A percentile compares a stretch with the other conserved stretches of the same genome.
Evolutionary conservation across 2,888 invertebrate genomes (phyloP).

Genomic region (Trissoscelio sp.): DNA sequence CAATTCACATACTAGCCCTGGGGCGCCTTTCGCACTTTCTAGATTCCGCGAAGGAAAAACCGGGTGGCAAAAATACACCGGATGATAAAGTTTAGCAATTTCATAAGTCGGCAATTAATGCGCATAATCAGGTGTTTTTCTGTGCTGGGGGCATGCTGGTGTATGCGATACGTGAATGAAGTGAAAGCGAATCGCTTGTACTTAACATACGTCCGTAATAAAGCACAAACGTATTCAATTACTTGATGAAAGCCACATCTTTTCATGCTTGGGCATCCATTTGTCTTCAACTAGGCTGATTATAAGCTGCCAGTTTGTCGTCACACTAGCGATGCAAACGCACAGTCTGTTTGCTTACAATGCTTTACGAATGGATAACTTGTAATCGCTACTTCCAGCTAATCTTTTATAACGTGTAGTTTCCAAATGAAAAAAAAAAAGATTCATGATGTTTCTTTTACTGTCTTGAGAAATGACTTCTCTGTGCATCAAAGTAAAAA

Average conservation of each 20-base stretch:
- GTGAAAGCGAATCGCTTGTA: slow-evolving; percentile 53
- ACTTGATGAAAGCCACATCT: slow-evolving; percentile 53
- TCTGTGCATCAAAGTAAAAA: no score
- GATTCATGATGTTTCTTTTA: no score
- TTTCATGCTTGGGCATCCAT: slow-evolving; percentile 54
- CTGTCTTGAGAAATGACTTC: no score
- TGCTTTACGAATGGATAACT: slow-evolving; percentile 19
- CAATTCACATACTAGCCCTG: background rate
- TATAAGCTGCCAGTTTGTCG: slow-evolving; percentile 45
- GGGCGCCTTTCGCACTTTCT: slow-evolving; percentile 5
- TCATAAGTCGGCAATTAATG: slow-evolving; percentile 17
- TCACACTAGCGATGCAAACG: background rate
- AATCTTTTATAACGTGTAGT: no score
- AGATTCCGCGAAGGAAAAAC: background rate
- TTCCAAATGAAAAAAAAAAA: no score
- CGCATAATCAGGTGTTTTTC: slow-evolving; percentile 11
- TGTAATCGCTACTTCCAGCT: background rate
- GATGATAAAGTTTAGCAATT: slow-evolving; percentile 9
- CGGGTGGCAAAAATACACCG: background rate
- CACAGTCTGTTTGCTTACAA: slow-evolving; percentile 25
- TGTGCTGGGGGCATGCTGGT: background rate
- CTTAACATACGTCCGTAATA: slow-evolving; percentile 37
- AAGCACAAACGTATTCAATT: slow-evolving; percentile 52
- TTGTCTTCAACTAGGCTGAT: slow-evolving; percentile 45
- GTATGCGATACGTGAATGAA: slow-evolving; percentile 37